These are phyloP conservation scores for Thereuonema tuberculata DNA, from an alignment of 1,140 invertebrate genomes.

Conservation along the genomic window DNA sequence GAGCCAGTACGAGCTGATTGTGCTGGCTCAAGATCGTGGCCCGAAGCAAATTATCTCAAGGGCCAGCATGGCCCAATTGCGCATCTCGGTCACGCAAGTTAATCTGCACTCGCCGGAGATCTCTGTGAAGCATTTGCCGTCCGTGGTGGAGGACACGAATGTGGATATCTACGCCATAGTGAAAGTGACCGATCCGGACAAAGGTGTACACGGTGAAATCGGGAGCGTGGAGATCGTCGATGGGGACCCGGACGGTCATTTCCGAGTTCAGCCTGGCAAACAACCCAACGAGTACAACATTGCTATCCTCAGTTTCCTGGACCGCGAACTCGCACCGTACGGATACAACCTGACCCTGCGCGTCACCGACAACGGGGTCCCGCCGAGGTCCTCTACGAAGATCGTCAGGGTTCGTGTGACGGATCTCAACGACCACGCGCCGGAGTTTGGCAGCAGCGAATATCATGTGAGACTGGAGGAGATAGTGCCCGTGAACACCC, in stretches of 20 bases:
- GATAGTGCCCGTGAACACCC: slow-evolving; percentile 72
- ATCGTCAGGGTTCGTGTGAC: slow-evolving; percentile 58
- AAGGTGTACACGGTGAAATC: slow-evolving; percentile 56
- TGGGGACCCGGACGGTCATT: slow-evolving; percentile 75
- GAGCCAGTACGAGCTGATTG: slow-evolving; percentile 53
- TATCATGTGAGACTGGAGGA: slow-evolving; percentile 79
- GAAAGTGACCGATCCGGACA: slow-evolving; percentile 63
- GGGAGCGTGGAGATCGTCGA: slow-evolving; percentile 68
- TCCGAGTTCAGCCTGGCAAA: slow-evolving; percentile 46
- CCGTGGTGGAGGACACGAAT: slow-evolving; percentile 67
- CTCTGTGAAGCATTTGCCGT: slow-evolving; percentile 49
- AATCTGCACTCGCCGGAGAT: slow-evolving; percentile 78
- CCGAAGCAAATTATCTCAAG: slow-evolving; percentile 34
- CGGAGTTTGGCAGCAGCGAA: slow-evolving; percentile 72
- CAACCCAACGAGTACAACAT: slow-evolving; percentile 37
- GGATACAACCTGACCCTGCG: slow-evolving; percentile 75
- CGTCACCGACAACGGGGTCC: slow-evolving; percentile 68
- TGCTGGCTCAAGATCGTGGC: slow-evolving; percentile 70
- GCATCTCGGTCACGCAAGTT: slow-evolving; percentile 63
- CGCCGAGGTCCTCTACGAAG: slow-evolving; percentile 54
- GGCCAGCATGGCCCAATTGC: slow-evolving; percentile 46
- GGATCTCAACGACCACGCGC: slow-evolving; percentile 69
- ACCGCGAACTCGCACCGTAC: slow-evolving; percentile 54
- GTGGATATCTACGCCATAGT: slow-evolving; percentile 82
- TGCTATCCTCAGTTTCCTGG: slow-evolving; percentile 56